Conservation (phyloP, 2,113 vertebrate species). For the Epinephelus cyanopodus region DNA sequence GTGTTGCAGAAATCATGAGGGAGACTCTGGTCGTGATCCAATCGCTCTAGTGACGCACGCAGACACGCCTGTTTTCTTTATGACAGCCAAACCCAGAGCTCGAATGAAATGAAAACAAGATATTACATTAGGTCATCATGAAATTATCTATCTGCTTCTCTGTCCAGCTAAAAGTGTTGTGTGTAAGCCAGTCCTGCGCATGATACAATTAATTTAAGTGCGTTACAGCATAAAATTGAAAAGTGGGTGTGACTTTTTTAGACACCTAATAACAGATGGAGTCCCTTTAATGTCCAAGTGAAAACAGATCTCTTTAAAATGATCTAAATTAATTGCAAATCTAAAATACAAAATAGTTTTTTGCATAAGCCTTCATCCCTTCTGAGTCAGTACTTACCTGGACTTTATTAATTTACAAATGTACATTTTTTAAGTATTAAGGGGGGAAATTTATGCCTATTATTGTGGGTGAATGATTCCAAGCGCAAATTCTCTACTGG, state of each 20-base stretch:
- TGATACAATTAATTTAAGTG: not conserved
- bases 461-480: not conserved
- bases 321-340: not conserved
- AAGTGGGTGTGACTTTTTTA: not conserved
- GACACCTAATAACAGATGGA: not conserved
- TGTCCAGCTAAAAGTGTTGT: not conserved
- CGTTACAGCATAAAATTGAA: not conserved
- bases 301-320: not conserved
- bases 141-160: conserved; percentile 2
- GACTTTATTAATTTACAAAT: no score
- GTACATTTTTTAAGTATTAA: no score
- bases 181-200: not conserved
- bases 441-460: no score
- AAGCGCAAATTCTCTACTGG: not conserved
- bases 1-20: conserved; percentile 21
- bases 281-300: not conserved
- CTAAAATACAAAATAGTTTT: not conserved
- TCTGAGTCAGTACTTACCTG: not conserved
- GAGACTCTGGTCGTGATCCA: conserved; percentile 15
- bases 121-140: conserved; percentile 45
- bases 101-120: not conserved
- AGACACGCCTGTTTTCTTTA: conserved; percentile 47
- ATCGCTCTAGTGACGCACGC: conserved; percentile 45
- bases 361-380: not conserved
- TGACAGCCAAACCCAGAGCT: conserved; percentile 28